Evolutionary conservation across 2,888 invertebrate genomes (phyloP), one percentile per base, ranked within the genome.

Genomic region (Rutpela maculata): DNA sequence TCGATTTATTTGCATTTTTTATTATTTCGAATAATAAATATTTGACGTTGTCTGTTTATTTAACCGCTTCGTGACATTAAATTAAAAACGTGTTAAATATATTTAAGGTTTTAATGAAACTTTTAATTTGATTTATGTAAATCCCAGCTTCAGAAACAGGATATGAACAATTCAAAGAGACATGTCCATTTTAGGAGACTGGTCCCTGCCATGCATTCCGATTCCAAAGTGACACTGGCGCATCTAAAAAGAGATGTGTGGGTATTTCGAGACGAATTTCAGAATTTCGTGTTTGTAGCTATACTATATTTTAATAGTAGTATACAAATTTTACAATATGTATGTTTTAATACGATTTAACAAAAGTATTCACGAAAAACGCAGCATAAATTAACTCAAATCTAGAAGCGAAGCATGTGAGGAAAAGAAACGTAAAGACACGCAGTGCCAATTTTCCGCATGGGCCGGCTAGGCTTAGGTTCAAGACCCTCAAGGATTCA

Each of bases 51-150:
- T 4, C 43, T 11, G 2, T 43, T 43, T 43, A 12, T 43, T 43
- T 43, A 35, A 9, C 7, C 31, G 43, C 12, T 43, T 50, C 50
- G 50, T 50, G 50, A 50, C 15, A 17, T n/a, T 15, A 15, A 50
- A 50, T 50, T 50, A 50, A 5, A 50, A 50, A 50, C 50, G 5
- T 50, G 50, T n/a, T 50, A 50, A 50, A 50, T n/a, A 12, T 7
- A 50, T 6, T 7, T 50, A n/a, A 0, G 50, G 31, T 6, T 35
- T 35, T 35, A 35, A 50, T 43, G 12, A 43, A 43, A 50, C 0
- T 50, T 50, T 50, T 50, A 50, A 50, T 50, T 50, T n/a, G 50
- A 50, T 50, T 50, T 50, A 50, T 50, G 50, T n/a, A 50, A 50
- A 50, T 50, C 50, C 4, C 50, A 50, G n/a, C n/a, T n/a, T 15